These are phyloP conservation scores for Notothenia rossii DNA, from an alignment of 2,113 vertebrate species.

Conservation along the genomic window DNA sequence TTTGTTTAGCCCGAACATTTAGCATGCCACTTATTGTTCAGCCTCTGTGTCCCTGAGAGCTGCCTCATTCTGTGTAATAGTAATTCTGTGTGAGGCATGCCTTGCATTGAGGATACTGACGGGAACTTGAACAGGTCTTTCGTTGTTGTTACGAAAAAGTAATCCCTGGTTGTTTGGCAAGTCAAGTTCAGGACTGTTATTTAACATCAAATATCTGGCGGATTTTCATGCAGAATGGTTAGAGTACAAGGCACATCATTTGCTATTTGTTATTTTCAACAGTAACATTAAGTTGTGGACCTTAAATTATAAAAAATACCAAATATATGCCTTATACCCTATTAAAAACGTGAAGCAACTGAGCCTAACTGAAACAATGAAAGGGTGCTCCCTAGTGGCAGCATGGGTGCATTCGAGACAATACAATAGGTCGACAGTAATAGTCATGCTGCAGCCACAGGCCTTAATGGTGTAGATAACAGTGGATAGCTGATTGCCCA, in stretches of 20 bases:
- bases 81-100: neutral
- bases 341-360: slow-evolving; percentile 7
- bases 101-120: slow-evolving; percentile 18
- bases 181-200: neutral
- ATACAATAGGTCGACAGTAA: slow-evolving; percentile 45
- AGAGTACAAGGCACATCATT: neutral
- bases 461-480: slow-evolving; percentile 33
- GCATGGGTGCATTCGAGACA: slow-evolving; percentile 2
- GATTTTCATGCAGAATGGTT: neutral
- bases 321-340: slow-evolving; percentile 9
- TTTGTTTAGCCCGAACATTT: slow-evolving; percentile 57
- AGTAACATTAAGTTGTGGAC: slow-evolving; percentile 19
- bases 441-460: slow-evolving; percentile 21
- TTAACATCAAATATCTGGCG: slow-evolving; percentile 12
- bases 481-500: slow-evolving; percentile 20
- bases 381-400: slow-evolving; percentile 78
- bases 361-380: slow-evolving; percentile 49
- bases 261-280: neutral
- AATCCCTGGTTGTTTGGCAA: neutral
- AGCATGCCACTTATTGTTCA: slow-evolving; percentile 36
- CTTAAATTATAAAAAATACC: slow-evolving; percentile 19
- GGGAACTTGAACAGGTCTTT: slow-evolving; percentile 39
- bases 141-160: slow-evolving; percentile 17
- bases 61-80: neutral
- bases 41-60: slow-evolving; percentile 13